Percentiles rank a stretch among this genome's conserved stretches.
These are phyloP conservation scores for Dicycla oo DNA, from an alignment of 2,888 invertebrate genomes.

Conservation along the genomic window DNA sequence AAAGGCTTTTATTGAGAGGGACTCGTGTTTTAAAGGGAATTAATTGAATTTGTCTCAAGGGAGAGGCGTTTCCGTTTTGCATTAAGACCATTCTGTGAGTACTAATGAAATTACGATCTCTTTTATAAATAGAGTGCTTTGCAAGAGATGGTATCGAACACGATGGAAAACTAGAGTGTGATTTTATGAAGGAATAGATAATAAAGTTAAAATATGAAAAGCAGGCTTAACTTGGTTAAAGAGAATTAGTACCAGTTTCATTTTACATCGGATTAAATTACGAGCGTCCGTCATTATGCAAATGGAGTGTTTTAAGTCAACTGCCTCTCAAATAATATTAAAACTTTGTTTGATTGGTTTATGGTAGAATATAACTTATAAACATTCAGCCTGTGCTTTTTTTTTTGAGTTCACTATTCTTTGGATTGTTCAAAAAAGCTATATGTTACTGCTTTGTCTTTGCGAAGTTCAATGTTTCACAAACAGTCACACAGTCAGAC, in stretches of 20 bases:
- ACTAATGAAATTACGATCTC: constrained; percentile 85
- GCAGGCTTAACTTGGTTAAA: constrained; percentile 41
- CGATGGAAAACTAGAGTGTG: constrained; percentile 53
- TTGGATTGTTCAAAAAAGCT: no score
- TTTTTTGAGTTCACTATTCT: no score
- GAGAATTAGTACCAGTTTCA: constrained; percentile 47
- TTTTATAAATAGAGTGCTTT: constrained; percentile 75
- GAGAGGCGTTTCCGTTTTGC: constrained; percentile 86
- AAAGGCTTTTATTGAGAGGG: constrained; percentile 84
- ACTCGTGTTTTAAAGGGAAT: constrained; percentile 85
- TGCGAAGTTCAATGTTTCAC: no score
- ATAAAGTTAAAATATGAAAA: constrained; percentile 45
- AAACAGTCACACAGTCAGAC: no score
- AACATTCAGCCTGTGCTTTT: no score
- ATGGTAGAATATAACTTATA: no score
- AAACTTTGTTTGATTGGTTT: constrained; percentile 15
- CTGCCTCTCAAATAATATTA: neutral
- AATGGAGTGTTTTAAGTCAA: constrained; percentile 35
- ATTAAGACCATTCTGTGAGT: constrained; percentile 83
- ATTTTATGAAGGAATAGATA: constrained; percentile 50
- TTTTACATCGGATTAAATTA: constrained; percentile 51
- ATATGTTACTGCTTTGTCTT: no score
- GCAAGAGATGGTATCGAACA: constrained; percentile 60
- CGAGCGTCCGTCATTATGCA: constrained; percentile 22
- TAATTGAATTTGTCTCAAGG: constrained; percentile 89